phyloP scores from a whole-genome alignment of 2,113 vertebrate species.

The Channa argus region DNA sequence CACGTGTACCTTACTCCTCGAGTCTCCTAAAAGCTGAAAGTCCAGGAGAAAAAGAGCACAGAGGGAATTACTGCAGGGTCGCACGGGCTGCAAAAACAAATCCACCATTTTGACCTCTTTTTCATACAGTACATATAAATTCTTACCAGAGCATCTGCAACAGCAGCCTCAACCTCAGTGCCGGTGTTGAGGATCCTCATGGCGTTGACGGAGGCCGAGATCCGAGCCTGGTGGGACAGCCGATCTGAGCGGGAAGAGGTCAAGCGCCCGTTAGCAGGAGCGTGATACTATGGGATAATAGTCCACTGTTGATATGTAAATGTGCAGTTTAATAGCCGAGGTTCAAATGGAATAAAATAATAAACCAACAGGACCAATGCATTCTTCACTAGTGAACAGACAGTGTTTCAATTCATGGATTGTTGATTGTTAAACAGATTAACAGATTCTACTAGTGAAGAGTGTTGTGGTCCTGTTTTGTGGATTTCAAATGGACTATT shows the following conservation, averaged over 20 bases:
- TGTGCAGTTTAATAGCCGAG: not conserved
- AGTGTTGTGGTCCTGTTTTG: not conserved
- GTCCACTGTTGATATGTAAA: not conserved
- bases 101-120: not conserved
- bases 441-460: not conserved
- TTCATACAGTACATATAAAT: not conserved
- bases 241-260: constrained; percentile 79
- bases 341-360: not conserved
- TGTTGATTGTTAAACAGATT: too few species aligned
- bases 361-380: not conserved
- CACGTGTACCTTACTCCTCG: constrained; percentile 90
- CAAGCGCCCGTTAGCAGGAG: not conserved
- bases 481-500: not conserved
- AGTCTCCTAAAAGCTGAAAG: constrained; percentile 95
- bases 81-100: not conserved
- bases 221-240: constrained; percentile 85
- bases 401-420: too few species aligned
- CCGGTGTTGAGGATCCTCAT: constrained; percentile 95
- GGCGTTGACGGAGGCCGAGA: constrained; percentile 93
- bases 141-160: constrained; percentile 93
- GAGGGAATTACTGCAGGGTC: constrained; percentile 5
- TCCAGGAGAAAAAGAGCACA: constrained; percentile 43
- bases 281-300: too few species aligned
- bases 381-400: not conserved
- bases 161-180: constrained; percentile 92